Percentiles rank a stretch among this genome's conserved stretches.
Evolutionary conservation across 2,888 invertebrate genomes (phyloP).

Genomic region (Conops quadrifasciatus): DNA sequence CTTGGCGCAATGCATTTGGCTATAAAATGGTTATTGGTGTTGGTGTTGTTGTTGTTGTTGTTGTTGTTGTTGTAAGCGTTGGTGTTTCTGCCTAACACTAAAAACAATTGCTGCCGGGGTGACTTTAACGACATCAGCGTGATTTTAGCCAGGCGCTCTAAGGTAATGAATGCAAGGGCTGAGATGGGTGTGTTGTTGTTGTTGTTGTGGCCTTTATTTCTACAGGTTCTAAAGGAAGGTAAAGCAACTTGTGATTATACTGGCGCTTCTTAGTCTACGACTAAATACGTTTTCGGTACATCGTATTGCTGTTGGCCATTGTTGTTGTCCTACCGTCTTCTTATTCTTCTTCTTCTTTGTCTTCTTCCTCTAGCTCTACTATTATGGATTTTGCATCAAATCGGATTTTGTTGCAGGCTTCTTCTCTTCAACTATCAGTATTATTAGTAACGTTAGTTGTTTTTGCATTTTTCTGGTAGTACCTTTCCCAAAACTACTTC

Average conservation of each 20-base stretch:
- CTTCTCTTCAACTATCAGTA: background rate
- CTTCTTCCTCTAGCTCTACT: background rate
- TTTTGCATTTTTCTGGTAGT: background rate
- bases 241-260: conserved; percentile 14
- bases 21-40: background rate
- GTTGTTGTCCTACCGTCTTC: background rate
- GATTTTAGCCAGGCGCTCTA: background rate
- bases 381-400: conserved; percentile 1
- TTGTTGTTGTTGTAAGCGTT: background rate
- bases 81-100: background rate
- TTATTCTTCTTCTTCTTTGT: background rate
- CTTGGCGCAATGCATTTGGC: background rate
- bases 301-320: background rate
- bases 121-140: background rate
- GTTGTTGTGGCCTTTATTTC: background rate
- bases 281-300: background rate
- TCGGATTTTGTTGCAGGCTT: conserved; percentile 13
- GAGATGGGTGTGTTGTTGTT: conserved; percentile 4
- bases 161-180: background rate
- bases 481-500: no score
- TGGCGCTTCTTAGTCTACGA: conserved; percentile 28
- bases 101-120: background rate
- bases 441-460: background rate
- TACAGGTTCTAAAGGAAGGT: background rate
- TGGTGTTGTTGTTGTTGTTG: background rate